Conservation (phyloP, 2,888 invertebrate species). For the Leptopilina syphax region DNA sequence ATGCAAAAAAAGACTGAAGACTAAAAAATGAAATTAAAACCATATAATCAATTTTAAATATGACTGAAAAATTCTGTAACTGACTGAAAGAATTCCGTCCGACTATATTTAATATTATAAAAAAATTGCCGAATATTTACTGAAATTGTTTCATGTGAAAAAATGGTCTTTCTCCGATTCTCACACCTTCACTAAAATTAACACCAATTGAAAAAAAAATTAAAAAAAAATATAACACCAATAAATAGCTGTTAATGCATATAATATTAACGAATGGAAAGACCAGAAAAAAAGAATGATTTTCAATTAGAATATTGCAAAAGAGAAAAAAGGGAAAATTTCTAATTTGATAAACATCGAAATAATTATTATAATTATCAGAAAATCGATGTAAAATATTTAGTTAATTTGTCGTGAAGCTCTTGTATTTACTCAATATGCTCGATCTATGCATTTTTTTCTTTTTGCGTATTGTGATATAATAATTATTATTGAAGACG, state of each 20-base stretch:
- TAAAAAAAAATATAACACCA: not conserved
- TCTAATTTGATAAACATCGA: constrained; percentile 25
- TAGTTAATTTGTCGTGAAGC: constrained; percentile 40
- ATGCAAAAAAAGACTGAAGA: constrained; percentile 3
- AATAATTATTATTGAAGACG: constrained; percentile 43
- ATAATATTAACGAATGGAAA: not conserved
- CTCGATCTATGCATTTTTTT: constrained; percentile 61
- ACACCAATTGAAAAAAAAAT: not conserved
- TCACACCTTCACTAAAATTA: constrained; percentile 34
- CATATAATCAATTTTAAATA: not conserved
- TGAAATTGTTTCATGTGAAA: constrained; percentile 15
- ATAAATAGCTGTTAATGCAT: constrained; percentile 14
- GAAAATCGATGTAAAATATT: constrained; percentile 4
- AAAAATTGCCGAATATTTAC: not conserved
- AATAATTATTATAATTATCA: constrained; percentile 36
- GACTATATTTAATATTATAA: not conserved
- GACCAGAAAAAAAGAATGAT: constrained; percentile 1
- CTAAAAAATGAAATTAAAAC: not conserved
- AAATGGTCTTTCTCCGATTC: constrained; percentile 39
- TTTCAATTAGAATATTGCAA: not conserved
- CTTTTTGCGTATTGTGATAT: constrained; percentile 54
- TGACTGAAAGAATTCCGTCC: constrained; percentile 37
- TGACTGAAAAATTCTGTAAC: not conserved
- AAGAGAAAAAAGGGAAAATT: not conserved
- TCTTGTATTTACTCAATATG: constrained; percentile 50